These are phyloP conservation scores for Ametastegia equiseti DNA, from an alignment of 2,888 invertebrate genomes.

Conservation along the genomic window DNA sequence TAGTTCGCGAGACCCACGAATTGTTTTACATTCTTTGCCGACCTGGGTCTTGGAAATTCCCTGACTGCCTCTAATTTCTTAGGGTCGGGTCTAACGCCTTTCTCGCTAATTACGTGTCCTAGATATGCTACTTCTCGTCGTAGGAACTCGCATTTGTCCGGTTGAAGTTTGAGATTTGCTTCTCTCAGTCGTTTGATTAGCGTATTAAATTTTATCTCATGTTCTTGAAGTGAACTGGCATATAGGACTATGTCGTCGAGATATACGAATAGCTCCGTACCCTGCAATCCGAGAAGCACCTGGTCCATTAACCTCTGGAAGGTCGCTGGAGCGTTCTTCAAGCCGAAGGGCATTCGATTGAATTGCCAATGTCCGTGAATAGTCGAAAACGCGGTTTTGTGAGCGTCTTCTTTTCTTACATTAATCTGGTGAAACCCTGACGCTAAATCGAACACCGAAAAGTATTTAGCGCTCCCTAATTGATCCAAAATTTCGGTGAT, in stretches of 20 bases:
- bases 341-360: background rate
- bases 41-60: constrained; percentile 47
- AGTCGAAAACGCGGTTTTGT: background rate
- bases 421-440: too few species aligned
- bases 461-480: too few species aligned
- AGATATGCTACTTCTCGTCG: constrained; percentile 48
- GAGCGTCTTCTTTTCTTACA: background rate
- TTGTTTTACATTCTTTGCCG: too few species aligned
- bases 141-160: constrained; percentile 51
- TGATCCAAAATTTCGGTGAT: too few species aligned
- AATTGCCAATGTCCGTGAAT: background rate
- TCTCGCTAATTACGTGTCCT: constrained; percentile 48
- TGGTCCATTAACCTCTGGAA: background rate
- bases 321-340: background rate
- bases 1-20: too few species aligned
- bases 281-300: background rate
- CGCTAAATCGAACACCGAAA: too few species aligned
- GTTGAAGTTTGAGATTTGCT: constrained; percentile 44
- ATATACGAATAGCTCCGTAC: constrained; percentile 50
- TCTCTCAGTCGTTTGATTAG: constrained; percentile 43
- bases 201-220: constrained; percentile 29
- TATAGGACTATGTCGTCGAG: constrained; percentile 56
- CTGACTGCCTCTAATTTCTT: constrained; percentile 39
- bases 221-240: constrained; percentile 50
- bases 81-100: constrained; percentile 51